These are phyloP conservation scores for Akabosia matsudoensis DNA, from an alignment of 1,140 invertebrate genomes.

Conservation along the genomic window DNA sequence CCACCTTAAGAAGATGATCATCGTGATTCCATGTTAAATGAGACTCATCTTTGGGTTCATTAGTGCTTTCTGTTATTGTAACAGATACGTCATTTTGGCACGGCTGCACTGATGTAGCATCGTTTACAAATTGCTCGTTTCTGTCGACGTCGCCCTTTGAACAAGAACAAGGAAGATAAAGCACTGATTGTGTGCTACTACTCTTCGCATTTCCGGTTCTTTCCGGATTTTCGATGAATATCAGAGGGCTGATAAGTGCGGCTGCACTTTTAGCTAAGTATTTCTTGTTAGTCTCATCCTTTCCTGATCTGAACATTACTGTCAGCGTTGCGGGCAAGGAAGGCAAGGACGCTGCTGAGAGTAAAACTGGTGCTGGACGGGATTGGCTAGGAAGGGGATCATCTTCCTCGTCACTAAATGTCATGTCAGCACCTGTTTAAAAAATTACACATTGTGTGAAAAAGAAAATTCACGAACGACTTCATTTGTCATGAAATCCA, in stretches of 20 bases:
- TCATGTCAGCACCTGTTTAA: conserved; percentile 38
- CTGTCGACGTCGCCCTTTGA: background rate
- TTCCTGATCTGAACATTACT: background rate
- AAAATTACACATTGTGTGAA: too few species aligned
- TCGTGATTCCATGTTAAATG: too few species aligned
- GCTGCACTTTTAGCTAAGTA: background rate
- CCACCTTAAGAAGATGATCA: background rate
- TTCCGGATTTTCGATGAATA: background rate
- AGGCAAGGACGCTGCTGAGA: background rate
- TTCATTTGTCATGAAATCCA: too few species aligned
- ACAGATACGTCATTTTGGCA: background rate
- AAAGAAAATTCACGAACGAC: too few species aligned
- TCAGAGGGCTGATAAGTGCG: background rate
- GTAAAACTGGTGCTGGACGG: background rate
- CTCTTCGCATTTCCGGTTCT: background rate
- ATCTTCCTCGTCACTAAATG: conserved; percentile 42
- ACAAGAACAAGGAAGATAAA: conserved; percentile 7
- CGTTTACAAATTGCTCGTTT: too few species aligned
- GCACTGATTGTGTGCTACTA: background rate
- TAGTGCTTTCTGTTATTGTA: conserved; percentile 6
- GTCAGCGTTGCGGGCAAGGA: background rate
- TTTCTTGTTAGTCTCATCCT: background rate
- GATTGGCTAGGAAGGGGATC: background rate
- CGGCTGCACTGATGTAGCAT: too few species aligned
- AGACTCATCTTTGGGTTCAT: background rate